Evolutionary conservation across 1,140 invertebrate species (phyloP), one percentile per base, ranked within the genome.

Genomic region (Cephus cinctus): DNA sequence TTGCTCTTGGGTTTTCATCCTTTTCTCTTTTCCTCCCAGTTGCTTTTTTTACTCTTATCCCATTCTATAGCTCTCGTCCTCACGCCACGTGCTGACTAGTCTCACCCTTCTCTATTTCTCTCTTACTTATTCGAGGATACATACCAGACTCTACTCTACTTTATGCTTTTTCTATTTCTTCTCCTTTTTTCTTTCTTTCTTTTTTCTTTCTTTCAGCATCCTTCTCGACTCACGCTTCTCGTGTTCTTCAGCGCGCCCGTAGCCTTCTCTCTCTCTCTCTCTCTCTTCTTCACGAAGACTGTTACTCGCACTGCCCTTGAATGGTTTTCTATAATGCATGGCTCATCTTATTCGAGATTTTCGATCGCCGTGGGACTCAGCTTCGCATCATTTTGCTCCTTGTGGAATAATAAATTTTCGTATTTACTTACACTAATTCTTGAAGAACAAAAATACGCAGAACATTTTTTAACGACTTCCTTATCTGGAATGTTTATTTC

Each of bases 281-380:
- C 11, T 15, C 34, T 18, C 14, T 18, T 8, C 14, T 18, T 18
- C 34, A 15, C 34, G 15, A 9, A 12, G 14, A 18, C 14, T 36
- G 9, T 36, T 36, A 36, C 34, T 36, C 14, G 14, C 34, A 36
- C 34, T 36, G 34, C 34, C 34, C 19, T 12, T 23, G 53, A 60
- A 64, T 63, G 54, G 53, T 43, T 59, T 66, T 67, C 63, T 64
- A 66, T 67, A 66, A 67, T 67, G 57, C 63, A 67, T 64, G 57
- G 49, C 45, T 45, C 47, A 47, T 40, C 55, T 61, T 64, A 67
- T 60, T 60, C 59, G 47, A 60, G 61, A 67, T 65, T 65, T 67
- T 60, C 55, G 40, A 64, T 64, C 54, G 50, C 53, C 34, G 50
- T 48, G 51, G 54, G 54, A 47, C 51, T 63, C 51, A 56, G 43